These are phyloP conservation scores for Trachurus trachurus DNA, from an alignment of 2,797 vertebrate species.

Conservation along the genomic window DNA sequence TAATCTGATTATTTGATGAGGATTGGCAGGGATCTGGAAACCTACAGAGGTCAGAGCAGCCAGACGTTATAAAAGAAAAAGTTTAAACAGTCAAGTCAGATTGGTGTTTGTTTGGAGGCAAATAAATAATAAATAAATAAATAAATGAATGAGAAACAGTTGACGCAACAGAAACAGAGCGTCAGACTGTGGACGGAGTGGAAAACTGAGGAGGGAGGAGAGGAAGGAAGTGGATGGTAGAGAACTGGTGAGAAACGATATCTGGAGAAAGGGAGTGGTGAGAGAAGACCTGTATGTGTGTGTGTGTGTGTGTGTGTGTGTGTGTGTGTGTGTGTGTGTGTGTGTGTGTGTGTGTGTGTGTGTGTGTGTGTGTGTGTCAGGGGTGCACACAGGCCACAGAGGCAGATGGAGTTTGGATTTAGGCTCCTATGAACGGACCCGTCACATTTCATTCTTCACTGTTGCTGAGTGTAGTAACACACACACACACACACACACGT, in stretches of 20 bases:
- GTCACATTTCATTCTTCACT: slow-evolving; percentile 78
- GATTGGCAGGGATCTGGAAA: not conserved
- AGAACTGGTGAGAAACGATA: slow-evolving; percentile 66
- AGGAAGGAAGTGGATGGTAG: slow-evolving; percentile 34
- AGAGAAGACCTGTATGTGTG: not conserved
- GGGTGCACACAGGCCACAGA: slow-evolving; percentile 54
- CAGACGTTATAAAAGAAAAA: not conserved
- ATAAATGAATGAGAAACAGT: not conserved
- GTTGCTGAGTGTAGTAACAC: slow-evolving; percentile 23
- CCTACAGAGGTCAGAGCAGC: not conserved
- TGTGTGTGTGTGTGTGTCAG: not conserved
- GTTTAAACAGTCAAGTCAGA: not conserved
- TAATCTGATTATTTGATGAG: not conserved
- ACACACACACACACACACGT: not conserved
- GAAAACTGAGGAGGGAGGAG: slow-evolving; percentile 66
- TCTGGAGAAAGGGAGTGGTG: slow-evolving; percentile 32
- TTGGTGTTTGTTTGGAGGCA: not conserved
- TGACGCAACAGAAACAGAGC: not conserved
- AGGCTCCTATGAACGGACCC: slow-evolving; percentile 68
- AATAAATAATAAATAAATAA: too few species aligned
- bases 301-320: slow-evolving; percentile 18
- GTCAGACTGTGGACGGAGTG: slow-evolving; percentile 6
- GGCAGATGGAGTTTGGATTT: slow-evolving; percentile 87
- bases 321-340: too few species aligned
- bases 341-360: too few species aligned